Evolutionary conservation across 2,113 vertebrate species (phyloP).

Genomic region (Gnathonemus echidnorhynchus): DNA sequence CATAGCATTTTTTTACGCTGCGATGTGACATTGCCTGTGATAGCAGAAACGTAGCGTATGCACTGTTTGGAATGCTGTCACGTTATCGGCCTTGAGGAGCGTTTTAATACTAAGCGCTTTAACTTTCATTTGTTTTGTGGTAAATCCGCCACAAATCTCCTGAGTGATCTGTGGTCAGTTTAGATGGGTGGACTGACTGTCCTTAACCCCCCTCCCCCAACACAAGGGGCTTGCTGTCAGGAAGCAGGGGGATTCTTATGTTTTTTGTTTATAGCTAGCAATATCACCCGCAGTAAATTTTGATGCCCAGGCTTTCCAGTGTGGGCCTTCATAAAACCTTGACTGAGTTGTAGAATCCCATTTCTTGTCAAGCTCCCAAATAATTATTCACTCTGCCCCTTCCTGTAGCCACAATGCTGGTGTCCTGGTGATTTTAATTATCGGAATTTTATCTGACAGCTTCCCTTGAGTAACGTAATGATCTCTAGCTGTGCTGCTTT

Average conservation of each 20-base stretch:
- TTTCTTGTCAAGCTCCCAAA: background rate
- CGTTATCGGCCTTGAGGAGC: background rate
- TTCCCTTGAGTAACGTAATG: background rate
- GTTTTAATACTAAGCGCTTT: background rate
- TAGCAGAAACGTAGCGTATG: background rate
- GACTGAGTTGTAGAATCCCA: background rate
- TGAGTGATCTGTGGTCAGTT: background rate
- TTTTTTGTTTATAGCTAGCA: background rate
- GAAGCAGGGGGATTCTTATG: background rate
- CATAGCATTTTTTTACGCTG: background rate
- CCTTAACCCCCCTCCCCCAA: background rate
- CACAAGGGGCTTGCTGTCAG: background rate
- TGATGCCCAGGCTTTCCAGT: background rate
- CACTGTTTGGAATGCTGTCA: background rate
- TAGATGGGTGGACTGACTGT: background rate
- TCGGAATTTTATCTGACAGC: background rate
- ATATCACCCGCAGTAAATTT: background rate
- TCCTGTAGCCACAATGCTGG: background rate
- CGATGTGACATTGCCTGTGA: background rate
- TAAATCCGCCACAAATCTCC: background rate
- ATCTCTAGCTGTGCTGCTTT: background rate
- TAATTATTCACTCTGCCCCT: background rate
- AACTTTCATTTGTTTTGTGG: background rate
- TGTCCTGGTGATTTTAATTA: slow-evolving; percentile 13
- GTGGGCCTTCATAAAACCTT: background rate